Conservation (phyloP, 2,888 invertebrate genomes). For the Vanessa cardui region DNA sequence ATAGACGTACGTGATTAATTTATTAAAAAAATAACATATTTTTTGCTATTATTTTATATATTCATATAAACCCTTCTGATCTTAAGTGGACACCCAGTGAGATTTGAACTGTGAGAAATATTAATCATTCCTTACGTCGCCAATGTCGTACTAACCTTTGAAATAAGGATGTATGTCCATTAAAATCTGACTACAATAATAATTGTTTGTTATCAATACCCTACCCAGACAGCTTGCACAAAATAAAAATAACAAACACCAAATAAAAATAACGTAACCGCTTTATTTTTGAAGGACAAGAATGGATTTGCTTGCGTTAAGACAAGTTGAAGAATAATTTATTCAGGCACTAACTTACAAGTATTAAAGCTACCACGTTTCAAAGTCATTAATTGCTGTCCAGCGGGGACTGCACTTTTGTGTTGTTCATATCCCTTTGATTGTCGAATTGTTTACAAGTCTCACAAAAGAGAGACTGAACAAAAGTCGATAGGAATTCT, state of each 20-base stretch:
- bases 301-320: not conserved
- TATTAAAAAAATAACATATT: too few species aligned
- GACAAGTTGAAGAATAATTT: not conserved
- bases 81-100: too few species aligned
- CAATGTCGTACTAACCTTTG: too few species aligned
- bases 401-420: conserved; percentile 52
- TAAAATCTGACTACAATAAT: too few species aligned
- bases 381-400: conserved; percentile 62
- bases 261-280: too few species aligned
- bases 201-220: not conserved
- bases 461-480: conserved; percentile 48
- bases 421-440: conserved; percentile 47
- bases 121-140: too few species aligned
- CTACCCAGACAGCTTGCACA: too few species aligned
- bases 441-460: conserved; percentile 50
- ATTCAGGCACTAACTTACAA: not conserved
- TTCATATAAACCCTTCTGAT: too few species aligned
- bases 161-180: too few species aligned
- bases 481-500: conserved; percentile 36
- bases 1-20: not conserved
- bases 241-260: too few species aligned
- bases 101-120: too few species aligned
- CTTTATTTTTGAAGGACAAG: not conserved
- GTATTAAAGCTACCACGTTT: conserved; percentile 43
- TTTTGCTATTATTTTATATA: not conserved